These are phyloP conservation scores for Halcyon senegalensis DNA, from an alignment of 2,113 vertebrate genomes.

Conservation along the genomic window DNA sequence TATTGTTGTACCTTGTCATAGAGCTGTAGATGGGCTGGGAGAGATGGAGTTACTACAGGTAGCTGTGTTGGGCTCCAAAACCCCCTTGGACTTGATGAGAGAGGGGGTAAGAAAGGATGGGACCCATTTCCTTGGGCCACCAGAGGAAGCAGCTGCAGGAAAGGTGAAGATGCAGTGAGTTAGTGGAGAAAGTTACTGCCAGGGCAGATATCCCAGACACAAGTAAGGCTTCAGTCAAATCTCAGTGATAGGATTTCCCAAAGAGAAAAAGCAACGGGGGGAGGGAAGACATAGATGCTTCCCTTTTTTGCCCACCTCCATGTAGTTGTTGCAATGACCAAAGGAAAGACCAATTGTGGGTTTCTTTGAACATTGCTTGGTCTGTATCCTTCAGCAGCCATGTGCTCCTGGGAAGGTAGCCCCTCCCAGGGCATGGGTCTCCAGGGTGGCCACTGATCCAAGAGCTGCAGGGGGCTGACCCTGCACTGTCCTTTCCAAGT, in stretches of 20 bases:
- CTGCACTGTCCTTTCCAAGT: background rate
- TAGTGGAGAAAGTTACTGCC: background rate
- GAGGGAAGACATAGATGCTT: background rate
- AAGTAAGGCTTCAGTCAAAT: background rate
- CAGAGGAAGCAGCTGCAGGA: rapidly evolving
- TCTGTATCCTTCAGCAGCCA: background rate
- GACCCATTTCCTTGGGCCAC: background rate
- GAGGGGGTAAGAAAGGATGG: background rate
- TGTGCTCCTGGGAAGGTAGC: background rate
- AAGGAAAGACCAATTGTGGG: background rate
- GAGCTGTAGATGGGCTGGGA: background rate
- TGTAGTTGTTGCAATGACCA: rapidly evolving
- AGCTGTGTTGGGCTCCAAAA: background rate
- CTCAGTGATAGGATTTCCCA: background rate
- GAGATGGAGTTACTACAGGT: background rate
- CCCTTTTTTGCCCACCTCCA: background rate
- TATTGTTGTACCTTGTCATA: rapidly evolving
- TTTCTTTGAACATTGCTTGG: no score
- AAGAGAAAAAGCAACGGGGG: background rate
- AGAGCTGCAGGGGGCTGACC: background rate
- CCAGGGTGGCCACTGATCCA: rapidly evolving
- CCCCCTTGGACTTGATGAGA: background rate
- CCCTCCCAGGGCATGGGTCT: background rate
- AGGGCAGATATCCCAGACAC: background rate
- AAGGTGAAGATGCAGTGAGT: background rate